A percentile compares a stretch with the other conserved stretches of the same genome.
Conservation (phyloP, 1,140 invertebrate genomes). For the Marisa cornuarietis region DNA sequence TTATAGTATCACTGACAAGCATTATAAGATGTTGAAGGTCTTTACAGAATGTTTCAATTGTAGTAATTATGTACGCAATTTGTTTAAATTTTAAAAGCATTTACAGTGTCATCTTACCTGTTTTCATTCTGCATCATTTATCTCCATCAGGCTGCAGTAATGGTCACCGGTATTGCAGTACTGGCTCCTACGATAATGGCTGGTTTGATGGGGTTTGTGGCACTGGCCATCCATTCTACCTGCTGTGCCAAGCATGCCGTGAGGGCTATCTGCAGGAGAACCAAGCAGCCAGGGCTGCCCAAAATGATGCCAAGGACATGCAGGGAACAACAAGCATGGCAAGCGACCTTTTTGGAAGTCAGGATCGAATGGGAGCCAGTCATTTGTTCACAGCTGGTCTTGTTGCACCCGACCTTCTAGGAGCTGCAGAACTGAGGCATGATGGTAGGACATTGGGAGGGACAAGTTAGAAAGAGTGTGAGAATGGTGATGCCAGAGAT, state of each 20-base stretch:
- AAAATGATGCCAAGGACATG: constrained; percentile 9
- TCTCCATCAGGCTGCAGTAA: constrained; percentile 47
- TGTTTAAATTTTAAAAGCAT: not conserved
- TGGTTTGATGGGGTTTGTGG: constrained; percentile 60
- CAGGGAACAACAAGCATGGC: too few relatives aligned
- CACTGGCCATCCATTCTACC: constrained; percentile 63
- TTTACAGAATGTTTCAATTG: not conserved
- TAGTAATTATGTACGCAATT: not conserved
- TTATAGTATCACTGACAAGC: too few relatives aligned
- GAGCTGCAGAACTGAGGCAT: constrained; percentile 26
- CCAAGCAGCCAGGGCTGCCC: constrained; percentile 6
- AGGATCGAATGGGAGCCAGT: not conserved
- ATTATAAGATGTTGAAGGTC: too few relatives aligned
- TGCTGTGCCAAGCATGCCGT: constrained; percentile 69
- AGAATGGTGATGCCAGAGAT: too few relatives aligned
- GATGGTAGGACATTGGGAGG: constrained; percentile 24
- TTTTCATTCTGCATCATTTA: not conserved
- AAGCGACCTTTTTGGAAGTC: too few relatives aligned
- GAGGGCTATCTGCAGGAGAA: constrained; percentile 63
- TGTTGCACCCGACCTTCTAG: constrained; percentile 37
- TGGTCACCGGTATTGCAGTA: constrained; percentile 56
- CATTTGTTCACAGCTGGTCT: constrained; percentile 8
- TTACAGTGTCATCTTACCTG: not conserved
- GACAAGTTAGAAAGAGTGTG: not conserved
- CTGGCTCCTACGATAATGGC: constrained; percentile 52